Evolutionary conservation across 92 coral and sea anemone genomes (phyloP).

Genomic region (Umimayanthus kanabou): DNA sequence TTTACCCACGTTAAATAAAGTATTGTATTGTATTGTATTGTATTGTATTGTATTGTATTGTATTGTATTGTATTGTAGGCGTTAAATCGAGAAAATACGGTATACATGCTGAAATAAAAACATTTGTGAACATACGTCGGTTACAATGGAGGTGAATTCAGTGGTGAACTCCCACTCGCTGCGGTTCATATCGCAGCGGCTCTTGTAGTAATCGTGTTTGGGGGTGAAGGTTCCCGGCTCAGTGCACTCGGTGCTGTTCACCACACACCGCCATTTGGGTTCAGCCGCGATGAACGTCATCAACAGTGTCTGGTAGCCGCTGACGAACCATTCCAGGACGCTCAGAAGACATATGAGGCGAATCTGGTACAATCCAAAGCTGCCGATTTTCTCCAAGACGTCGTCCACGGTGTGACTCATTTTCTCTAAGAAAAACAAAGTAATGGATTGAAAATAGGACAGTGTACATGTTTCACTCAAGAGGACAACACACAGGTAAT

Average conservation of each 20-base stretch:
- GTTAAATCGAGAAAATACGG: too few species aligned
- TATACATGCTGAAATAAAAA: too few species aligned
- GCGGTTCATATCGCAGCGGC: conserved; percentile 56
- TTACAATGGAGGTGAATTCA: conserved; percentile 46
- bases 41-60: too few species aligned
- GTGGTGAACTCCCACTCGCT: conserved; percentile 24
- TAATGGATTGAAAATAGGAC: too few species aligned
- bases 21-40: too few species aligned
- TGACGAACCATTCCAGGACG: conserved; percentile 41
- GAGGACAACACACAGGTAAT: too few species aligned
- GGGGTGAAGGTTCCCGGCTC: conserved; percentile 43
- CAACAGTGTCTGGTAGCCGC: conserved; percentile 48
- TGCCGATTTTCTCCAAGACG: conserved; percentile 45
- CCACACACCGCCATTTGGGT: conserved; percentile 24
- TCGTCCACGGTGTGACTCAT: neutral
- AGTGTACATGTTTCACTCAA: too few species aligned
- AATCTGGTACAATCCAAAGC: conserved; percentile 48
- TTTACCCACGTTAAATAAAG: too few species aligned
- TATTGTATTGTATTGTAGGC: too few species aligned
- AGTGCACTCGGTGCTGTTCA: conserved; percentile 48
- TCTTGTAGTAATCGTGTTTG: conserved; percentile 43
- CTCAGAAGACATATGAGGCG: conserved; percentile 15
- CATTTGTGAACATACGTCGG: conserved; percentile 38
- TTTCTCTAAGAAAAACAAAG: too few species aligned
- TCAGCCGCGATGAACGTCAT: conserved; percentile 51